phyloP scores from a whole-genome alignment of 2,113 vertebrate genomes.

The Origma solitaria region DNA sequence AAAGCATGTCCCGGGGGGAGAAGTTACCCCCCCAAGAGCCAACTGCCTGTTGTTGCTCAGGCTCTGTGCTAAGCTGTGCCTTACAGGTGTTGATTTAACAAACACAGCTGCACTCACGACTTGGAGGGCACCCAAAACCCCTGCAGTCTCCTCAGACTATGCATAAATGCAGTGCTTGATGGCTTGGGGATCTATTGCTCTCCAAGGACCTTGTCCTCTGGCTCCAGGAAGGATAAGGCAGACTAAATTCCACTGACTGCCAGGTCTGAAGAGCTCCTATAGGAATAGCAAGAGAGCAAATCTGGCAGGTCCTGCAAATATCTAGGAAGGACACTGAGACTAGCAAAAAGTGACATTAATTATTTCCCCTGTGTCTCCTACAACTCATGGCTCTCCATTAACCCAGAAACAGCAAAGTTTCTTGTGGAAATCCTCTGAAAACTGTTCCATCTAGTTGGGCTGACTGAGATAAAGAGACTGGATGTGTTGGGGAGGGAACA shows the following conservation, averaged over 20 bases:
- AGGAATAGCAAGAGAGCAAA: not conserved
- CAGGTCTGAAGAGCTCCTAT: not conserved
- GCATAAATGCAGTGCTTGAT: not conserved
- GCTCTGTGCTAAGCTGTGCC: not conserved
- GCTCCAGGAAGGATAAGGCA: not conserved
- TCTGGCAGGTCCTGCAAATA: not conserved
- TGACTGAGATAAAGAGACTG: not conserved
- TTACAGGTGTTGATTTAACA: slow-evolving; percentile 30
- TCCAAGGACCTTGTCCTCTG: not conserved
- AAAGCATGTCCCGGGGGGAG: not conserved
- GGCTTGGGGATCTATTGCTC: not conserved
- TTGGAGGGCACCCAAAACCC: slow-evolving; percentile 39
- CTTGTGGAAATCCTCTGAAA: not conserved
- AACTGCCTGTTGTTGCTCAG: not conserved
- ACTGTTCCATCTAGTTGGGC: not conserved
- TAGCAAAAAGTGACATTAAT: not conserved
- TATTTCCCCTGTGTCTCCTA: not conserved
- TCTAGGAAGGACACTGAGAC: slow-evolving; percentile 16
- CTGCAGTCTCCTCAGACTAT: not conserved
- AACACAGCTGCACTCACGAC: slow-evolving; percentile 19
- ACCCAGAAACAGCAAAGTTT: not conserved
- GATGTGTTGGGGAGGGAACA: not conserved
- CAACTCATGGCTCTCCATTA: not conserved
- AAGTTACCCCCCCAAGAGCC: not conserved
- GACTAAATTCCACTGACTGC: not conserved